phyloP scores from a whole-genome alignment of 2,888 invertebrate genomes.

The Amiota minor region DNA sequence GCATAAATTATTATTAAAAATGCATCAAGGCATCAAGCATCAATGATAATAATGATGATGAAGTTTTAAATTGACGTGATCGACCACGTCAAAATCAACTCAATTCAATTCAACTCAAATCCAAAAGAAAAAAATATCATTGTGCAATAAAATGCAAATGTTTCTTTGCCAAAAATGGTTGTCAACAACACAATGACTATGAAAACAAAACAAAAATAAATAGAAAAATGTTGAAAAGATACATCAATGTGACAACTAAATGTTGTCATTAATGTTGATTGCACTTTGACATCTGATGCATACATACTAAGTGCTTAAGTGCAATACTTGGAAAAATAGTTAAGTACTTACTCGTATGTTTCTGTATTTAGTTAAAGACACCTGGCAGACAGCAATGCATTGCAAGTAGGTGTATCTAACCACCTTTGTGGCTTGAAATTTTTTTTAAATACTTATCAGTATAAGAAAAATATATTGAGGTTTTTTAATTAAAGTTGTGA shows the following conservation, averaged over 20 bases:
- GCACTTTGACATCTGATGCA: slow-evolving; percentile 21
- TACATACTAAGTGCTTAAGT: too few relatives aligned
- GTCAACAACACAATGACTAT: not conserved
- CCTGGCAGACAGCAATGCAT: not conserved
- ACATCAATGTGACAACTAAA: not conserved
- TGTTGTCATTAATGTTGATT: slow-evolving; percentile 16
- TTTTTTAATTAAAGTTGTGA: too few relatives aligned
- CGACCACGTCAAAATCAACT: too few relatives aligned
- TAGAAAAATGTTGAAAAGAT: not conserved
- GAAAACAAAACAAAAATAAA: slow-evolving; percentile 8
- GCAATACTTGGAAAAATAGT: too few relatives aligned
- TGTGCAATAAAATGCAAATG: not conserved
- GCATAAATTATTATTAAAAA: slow-evolving; percentile 46
- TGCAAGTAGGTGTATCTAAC: too few relatives aligned
- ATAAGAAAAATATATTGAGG: too few relatives aligned
- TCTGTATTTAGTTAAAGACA: not conserved
- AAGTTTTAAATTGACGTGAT: too few relatives aligned
- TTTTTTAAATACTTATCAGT: too few relatives aligned
- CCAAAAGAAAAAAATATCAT: too few relatives aligned
- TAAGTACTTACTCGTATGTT: too few relatives aligned
- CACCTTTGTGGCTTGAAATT: too few relatives aligned
- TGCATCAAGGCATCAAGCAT: slow-evolving; percentile 52
- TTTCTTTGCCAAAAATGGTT: slow-evolving; percentile 20
- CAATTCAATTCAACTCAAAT: too few relatives aligned
- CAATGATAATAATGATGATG: not conserved